Evolutionary conservation across 2,888 invertebrate genomes (phyloP).

Genomic region (Caenorhabditis virilis): DNA sequence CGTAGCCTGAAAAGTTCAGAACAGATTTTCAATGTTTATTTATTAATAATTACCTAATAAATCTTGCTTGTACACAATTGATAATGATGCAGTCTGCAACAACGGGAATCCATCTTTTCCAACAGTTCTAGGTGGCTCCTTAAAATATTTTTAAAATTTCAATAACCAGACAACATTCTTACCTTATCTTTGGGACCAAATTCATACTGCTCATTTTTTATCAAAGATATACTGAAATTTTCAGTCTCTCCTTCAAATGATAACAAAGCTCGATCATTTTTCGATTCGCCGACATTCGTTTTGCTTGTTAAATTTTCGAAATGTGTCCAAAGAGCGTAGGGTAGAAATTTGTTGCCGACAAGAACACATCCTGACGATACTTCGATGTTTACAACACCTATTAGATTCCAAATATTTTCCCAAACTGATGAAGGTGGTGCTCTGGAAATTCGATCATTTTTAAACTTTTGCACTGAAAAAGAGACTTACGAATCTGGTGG

Average conservation of each 20-base stretch:
- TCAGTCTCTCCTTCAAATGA: constrained; percentile 75
- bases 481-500: constrained; percentile 35
- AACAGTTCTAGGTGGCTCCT: constrained; percentile 88
- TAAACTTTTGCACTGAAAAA: not conserved
- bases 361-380: constrained; percentile 88
- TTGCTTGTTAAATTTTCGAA: constrained; percentile 90
- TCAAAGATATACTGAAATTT: constrained; percentile 88
- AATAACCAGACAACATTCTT: too few relatives aligned
- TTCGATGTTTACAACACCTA: constrained; percentile 74
- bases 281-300: constrained; percentile 73
- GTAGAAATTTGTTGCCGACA: constrained; percentile 91
- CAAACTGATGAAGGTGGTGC: constrained; percentile 36
- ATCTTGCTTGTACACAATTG: constrained; percentile 95
- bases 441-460: constrained; percentile 5
- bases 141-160: too few relatives aligned
- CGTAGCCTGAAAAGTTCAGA: constrained; percentile 87
- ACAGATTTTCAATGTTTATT: too few relatives aligned
- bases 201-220: constrained; percentile 92
- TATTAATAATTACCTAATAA: constrained; percentile 79
- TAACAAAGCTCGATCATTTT: constrained; percentile 69
- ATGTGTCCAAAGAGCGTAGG: constrained; percentile 84
- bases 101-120: constrained; percentile 87
- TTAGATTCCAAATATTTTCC: constrained; percentile 60
- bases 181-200: constrained; percentile 74
- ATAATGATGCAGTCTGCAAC: constrained; percentile 90